Conservation (phyloP, 2,797 vertebrate genomes). For the Xyrichtys novacula region DNA sequence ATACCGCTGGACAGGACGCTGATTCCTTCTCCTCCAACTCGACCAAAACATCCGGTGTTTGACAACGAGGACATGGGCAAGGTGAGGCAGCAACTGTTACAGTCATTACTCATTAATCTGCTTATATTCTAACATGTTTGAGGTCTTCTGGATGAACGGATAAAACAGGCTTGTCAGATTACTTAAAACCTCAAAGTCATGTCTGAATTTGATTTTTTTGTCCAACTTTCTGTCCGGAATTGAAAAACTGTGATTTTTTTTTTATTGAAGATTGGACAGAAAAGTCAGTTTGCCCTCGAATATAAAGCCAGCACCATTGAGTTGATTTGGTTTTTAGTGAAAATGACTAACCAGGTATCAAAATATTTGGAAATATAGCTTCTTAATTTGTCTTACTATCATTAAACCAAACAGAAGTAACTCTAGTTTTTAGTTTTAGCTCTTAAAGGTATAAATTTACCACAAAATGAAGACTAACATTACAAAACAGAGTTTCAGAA, state of each 20-base stretch:
- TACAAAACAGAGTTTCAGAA: neutral
- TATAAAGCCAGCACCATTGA: neutral
- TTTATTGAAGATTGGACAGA: neutral
- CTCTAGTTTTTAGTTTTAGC: no score
- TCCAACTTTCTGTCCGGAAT: neutral
- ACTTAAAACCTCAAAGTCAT: neutral
- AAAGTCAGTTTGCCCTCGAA: no score
- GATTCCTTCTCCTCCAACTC: slow-evolving; percentile 92
- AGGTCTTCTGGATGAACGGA: no score
- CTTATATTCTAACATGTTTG: neutral
- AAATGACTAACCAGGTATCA: no score
- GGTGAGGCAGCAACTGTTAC: slow-evolving; percentile 74
- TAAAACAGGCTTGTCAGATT: neutral
- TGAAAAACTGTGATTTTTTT: neutral
- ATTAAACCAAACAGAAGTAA: no score
- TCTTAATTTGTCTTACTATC: no score
- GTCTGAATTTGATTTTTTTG: neutral
- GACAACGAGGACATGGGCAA: slow-evolving; percentile 98
- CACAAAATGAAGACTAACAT: neutral
- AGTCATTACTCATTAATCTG: neutral
- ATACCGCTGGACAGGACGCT: slow-evolving; percentile 93
- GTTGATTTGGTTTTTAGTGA: no score
- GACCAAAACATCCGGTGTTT: slow-evolving; percentile 96
- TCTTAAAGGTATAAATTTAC: no score
- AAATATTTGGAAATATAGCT: no score